Evolutionary conservation across 2,888 invertebrate genomes (phyloP).

Genomic region (Dendrolimus houi): DNA sequence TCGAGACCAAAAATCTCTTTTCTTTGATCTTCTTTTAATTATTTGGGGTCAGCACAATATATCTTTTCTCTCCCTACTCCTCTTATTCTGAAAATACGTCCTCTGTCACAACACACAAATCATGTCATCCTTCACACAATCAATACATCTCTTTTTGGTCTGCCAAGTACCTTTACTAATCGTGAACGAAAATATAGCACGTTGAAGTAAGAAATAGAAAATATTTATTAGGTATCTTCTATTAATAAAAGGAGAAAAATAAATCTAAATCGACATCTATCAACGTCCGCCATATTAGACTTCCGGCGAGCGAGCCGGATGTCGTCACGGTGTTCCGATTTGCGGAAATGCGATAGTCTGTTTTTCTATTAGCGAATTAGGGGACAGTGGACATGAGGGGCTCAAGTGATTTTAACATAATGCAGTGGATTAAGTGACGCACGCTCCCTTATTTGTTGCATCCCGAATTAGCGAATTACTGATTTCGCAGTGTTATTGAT

Average conservation of each 20-base stretch:
- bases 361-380: constrained; percentile 71
- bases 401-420: constrained; percentile 7
- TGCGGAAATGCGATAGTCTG: constrained; percentile 59
- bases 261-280: constrained; percentile 19
- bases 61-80: too few species aligned
- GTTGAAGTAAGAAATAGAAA: too few species aligned
- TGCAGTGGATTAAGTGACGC: background rate
- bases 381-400: constrained; percentile 40
- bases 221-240: background rate
- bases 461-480: background rate
- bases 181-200: too few species aligned
- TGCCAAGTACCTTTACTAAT: too few species aligned
- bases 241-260: constrained; percentile 12
- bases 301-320: constrained; percentile 50
- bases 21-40: too few species aligned
- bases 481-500: background rate
- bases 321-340: constrained; percentile 48
- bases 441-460: background rate
- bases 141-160: too few species aligned
- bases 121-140: too few species aligned
- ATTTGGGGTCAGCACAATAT: too few species aligned
- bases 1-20: too few species aligned
- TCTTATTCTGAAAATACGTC: too few species aligned
- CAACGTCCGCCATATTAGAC: constrained; percentile 34
- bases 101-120: too few species aligned